phyloP scores from a whole-genome alignment of 1,140 invertebrate genomes.

The Pinna nobilis region DNA sequence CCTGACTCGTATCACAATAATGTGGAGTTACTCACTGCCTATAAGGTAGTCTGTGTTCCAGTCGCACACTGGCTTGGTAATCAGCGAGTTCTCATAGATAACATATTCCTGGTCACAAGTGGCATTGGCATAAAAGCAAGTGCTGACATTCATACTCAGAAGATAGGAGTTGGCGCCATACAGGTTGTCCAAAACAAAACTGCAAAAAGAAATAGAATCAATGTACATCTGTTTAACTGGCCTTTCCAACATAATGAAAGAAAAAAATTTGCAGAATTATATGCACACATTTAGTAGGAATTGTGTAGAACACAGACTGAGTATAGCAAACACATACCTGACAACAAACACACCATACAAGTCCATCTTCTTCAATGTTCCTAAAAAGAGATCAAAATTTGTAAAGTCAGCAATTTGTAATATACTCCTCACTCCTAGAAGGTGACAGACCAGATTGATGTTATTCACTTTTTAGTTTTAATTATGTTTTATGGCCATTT shows the following conservation, averaged over 20 bases:
- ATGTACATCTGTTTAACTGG: background rate
- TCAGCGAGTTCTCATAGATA: constrained; percentile 4
- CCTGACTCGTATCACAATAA: no score
- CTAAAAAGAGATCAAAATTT: background rate
- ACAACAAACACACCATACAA: constrained; percentile 18
- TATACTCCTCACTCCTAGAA: no score
- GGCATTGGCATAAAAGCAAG: constrained; percentile 9
- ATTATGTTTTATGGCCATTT: background rate
- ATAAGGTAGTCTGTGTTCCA: constrained; percentile 27
- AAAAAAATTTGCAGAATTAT: background rate
- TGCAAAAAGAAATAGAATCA: background rate
- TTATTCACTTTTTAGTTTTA: background rate
- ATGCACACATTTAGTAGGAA: no score
- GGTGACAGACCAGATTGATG: background rate
- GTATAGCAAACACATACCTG: background rate
- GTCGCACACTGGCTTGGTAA: constrained; percentile 24
- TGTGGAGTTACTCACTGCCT: no score
- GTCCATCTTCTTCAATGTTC: background rate
- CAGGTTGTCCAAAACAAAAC: constrained; percentile 29
- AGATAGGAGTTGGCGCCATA: constrained; percentile 16
- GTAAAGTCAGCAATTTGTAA: no score
- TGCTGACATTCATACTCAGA: constrained; percentile 29
- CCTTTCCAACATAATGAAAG: no score
- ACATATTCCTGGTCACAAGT: background rate
- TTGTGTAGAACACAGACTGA: no score